Evolutionary conservation across 1,140 invertebrate genomes (phyloP).

Genomic region (Bombus confusus): DNA sequence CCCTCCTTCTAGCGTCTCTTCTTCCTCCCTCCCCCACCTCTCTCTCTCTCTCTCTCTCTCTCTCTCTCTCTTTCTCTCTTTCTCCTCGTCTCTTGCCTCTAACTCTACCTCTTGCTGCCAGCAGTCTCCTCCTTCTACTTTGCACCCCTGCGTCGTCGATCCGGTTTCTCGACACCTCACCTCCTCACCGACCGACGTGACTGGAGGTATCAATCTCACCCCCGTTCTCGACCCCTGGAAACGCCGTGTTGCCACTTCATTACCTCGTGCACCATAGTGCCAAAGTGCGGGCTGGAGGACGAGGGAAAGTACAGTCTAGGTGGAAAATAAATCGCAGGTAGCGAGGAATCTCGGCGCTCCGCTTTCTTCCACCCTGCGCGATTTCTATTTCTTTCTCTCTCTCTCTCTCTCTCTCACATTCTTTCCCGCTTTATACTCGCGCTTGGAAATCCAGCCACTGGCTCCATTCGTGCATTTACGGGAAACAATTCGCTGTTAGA

Average conservation of each 20-base stretch:
- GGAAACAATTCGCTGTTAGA: constrained; percentile 22
- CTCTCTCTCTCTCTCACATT: not conserved
- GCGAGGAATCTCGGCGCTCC: not conserved
- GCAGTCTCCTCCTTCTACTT: constrained; percentile 47
- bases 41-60: not conserved
- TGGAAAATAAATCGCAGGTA: constrained; percentile 53
- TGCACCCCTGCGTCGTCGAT: constrained; percentile 60
- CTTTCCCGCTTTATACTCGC: not conserved
- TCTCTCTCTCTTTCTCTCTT: not conserved
- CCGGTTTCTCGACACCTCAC: constrained; percentile 74
- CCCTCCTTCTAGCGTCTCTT: constrained; percentile 2
- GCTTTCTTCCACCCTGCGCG: not conserved
- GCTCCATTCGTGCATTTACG: constrained; percentile 25
- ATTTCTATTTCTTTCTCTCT: not conserved
- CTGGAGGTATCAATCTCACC: constrained; percentile 77
- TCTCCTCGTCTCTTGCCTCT: not conserved
- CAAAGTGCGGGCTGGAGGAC: constrained; percentile 46
- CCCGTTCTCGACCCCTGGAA: constrained; percentile 71
- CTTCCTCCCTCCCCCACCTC: not conserved
- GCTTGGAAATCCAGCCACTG: not conserved
- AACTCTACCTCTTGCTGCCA: constrained; percentile 42
- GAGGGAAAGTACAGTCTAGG: constrained; percentile 52
- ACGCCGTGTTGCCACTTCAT: constrained; percentile 77
- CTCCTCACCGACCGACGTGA: constrained; percentile 67
- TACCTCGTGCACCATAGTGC: constrained; percentile 69